Conservation (phyloP, 2,113 vertebrate species). For the Eclectus roratus region DNA sequence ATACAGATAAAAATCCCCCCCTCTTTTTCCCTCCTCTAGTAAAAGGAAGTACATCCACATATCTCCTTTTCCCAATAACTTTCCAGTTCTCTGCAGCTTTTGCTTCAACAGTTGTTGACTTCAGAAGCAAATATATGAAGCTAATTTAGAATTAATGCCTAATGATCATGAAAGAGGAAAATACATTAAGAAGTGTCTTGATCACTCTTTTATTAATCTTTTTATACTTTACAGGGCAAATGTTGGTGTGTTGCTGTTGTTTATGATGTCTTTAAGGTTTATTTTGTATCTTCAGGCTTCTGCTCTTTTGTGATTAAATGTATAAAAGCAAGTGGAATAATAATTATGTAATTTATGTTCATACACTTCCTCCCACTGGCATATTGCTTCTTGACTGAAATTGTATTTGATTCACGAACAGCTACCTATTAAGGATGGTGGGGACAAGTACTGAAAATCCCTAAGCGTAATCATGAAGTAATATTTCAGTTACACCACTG, state of each 20-base stretch:
- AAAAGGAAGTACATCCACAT: neutral
- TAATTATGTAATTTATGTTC: conserved; percentile 46
- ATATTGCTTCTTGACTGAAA: conserved; percentile 32
- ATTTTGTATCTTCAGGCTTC: conserved; percentile 6
- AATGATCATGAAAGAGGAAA: neutral
- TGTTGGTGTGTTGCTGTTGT: neutral
- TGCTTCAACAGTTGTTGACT: neutral
- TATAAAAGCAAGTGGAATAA: conserved; percentile 35
- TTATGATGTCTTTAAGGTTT: conserved; percentile 28
- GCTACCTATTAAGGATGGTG: neutral
- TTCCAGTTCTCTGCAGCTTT: neutral
- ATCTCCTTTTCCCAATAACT: neutral
- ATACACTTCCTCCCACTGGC: conserved; percentile 39
- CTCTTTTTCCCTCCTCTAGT: neutral
- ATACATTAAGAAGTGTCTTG: neutral
- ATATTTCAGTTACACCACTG: conserved; percentile 6
- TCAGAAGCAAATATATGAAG: neutral
- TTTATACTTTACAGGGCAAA: neutral
- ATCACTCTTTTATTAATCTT: neutral
- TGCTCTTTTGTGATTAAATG: conserved; percentile 39
- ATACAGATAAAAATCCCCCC: neutral
- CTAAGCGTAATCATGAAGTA: neutral
- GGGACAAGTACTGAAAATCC: conserved; percentile 43
- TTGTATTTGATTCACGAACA: conserved; percentile 46
- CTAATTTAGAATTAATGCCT: neutral